Conservation (phyloP, 92 coral and sea anemone species). For the Epizoanthus illoricatus region DNA sequence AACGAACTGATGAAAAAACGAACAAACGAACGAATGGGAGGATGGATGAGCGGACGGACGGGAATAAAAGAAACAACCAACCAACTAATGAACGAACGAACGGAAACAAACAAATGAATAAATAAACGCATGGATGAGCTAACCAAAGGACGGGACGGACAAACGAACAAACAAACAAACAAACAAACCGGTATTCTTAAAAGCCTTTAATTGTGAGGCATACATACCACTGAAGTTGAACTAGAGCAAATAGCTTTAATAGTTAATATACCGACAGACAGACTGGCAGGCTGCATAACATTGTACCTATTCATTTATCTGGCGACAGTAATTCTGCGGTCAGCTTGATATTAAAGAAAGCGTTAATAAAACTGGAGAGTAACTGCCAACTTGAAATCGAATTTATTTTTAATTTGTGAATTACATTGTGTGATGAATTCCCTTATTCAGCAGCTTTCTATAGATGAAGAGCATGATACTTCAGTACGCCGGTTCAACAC, state of each 20-base stretch:
- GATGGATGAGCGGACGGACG: neutral
- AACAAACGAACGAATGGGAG: neutral
- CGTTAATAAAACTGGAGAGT: no score
- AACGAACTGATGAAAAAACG: neutral
- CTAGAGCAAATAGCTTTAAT: no score
- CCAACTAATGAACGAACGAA: neutral
- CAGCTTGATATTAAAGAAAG: no score
- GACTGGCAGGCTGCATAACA: neutral
- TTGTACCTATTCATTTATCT: neutral
- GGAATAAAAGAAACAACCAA: neutral
- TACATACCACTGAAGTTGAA: no score
- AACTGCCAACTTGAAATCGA: no score
- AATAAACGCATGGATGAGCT: neutral
- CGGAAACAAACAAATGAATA: neutral
- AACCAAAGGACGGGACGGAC: neutral
- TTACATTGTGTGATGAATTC: no score
- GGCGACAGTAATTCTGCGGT: slow-evolving; percentile 2
- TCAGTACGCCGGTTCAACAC: no score
- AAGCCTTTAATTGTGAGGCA: no score
- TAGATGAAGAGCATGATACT: no score
- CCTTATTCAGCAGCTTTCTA: no score
- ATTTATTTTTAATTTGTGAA: no score
- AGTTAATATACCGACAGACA: no score
- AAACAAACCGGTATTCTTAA: neutral
- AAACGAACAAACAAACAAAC: neutral